Evolutionary conservation across 2,797 vertebrate species (phyloP).

Genomic region (Ctenochaetus hawaiiensis): DNA sequence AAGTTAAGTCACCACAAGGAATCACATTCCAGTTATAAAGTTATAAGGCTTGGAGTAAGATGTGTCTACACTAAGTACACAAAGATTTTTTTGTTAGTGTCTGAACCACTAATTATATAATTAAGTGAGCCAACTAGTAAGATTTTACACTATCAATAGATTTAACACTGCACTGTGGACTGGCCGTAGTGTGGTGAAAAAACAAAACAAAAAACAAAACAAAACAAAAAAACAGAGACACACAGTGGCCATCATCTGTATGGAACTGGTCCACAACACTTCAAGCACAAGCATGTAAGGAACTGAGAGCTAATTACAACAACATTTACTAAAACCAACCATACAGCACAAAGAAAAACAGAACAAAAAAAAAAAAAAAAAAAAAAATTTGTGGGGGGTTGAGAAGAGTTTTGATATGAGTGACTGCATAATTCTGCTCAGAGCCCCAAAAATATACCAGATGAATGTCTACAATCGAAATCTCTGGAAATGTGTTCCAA

Average conservation of each 20-base stretch:
- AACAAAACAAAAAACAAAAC: background rate
- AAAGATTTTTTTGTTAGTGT: background rate
- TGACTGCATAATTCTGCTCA: constrained; percentile 65
- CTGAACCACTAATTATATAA: background rate
- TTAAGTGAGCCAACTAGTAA: background rate
- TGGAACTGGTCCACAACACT: constrained; percentile 62
- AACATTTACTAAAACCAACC: constrained; percentile 53
- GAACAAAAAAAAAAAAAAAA: background rate
- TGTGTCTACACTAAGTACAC: background rate
- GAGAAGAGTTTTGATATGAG: constrained; percentile 49
- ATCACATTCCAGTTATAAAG: background rate
- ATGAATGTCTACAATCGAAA: constrained; percentile 58
- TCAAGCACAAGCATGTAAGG: constrained; percentile 26
- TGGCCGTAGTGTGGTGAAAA: constrained; percentile 25
- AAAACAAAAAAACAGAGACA: background rate
- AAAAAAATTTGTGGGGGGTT: constrained; percentile 50
- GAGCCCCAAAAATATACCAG: constrained; percentile 62
- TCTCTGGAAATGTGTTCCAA: constrained; percentile 63
- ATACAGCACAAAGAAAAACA: constrained; percentile 50
- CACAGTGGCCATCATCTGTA: constrained; percentile 62
- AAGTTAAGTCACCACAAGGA: background rate
- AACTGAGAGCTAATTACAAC: constrained; percentile 42
- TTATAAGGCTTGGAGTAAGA: background rate
- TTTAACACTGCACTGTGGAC: constrained; percentile 37
- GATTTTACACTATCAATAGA: constrained; percentile 1